phyloP scores from a whole-genome alignment of 1,140 invertebrate genomes.

The Colletes gigas region DNA sequence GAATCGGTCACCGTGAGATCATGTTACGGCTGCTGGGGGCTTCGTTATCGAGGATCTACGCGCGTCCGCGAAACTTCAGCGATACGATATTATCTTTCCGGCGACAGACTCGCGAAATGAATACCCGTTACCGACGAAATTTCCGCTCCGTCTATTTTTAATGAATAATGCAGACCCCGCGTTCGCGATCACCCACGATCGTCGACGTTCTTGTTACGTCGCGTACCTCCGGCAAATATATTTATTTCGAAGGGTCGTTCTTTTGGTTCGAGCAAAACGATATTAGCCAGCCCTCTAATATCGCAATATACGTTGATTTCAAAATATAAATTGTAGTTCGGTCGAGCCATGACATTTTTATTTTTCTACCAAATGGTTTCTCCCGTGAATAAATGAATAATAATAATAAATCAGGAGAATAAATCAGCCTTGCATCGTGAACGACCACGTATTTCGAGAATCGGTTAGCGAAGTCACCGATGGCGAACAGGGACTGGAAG shows the following conservation, averaged over 20 bases:
- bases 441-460: constrained; percentile 2
- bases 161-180: constrained; percentile 21
- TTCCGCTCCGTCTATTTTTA: constrained; percentile 20
- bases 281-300: too few relatives aligned
- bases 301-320: too few relatives aligned
- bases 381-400: too few relatives aligned
- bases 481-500: constrained; percentile 22
- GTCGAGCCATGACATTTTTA: too few relatives aligned
- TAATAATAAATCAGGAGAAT: too few relatives aligned
- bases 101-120: background rate
- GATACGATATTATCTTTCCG: background rate
- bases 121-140: background rate
- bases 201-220: background rate
- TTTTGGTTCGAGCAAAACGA: too few relatives aligned
- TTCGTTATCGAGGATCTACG: constrained; percentile 2
- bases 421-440: too few relatives aligned
- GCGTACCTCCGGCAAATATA: too few relatives aligned
- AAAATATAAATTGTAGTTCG: too few relatives aligned
- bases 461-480: constrained; percentile 12
- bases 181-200: background rate
- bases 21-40: constrained; percentile 28
- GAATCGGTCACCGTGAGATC: constrained; percentile 47
- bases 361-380: too few relatives aligned
- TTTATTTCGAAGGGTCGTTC: too few relatives aligned
- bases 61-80: background rate